These are phyloP conservation scores for Elegia similella DNA, from an alignment of 2,888 invertebrate species.

Conservation along the genomic window DNA sequence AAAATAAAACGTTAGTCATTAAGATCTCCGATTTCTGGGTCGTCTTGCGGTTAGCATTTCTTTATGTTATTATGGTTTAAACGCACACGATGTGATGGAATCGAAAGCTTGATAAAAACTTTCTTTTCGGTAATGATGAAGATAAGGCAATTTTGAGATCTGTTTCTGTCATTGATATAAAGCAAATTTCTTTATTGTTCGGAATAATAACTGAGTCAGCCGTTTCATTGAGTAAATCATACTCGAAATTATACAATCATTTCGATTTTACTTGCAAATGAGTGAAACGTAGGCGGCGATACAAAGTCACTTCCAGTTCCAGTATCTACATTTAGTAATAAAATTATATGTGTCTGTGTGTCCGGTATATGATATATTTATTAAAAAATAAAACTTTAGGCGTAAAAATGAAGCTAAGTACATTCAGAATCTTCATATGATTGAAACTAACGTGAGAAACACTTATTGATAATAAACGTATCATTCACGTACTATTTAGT, in stretches of 20 bases:
- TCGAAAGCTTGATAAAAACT: slow-evolving; percentile 15
- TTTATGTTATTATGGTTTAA: slow-evolving; percentile 2
- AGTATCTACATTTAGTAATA: not conserved
- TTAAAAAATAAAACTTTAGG: not conserved
- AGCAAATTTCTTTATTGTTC: not conserved
- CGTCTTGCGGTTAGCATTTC: slow-evolving; percentile 11
- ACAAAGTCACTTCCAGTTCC: not conserved
- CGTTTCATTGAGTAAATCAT: not conserved
- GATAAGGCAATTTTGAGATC: not conserved
- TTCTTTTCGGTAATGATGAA: slow-evolving; percentile 14
- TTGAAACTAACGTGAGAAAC: no score
- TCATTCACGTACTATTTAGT: no score
- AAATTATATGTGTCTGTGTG: not conserved
- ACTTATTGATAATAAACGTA: no score
- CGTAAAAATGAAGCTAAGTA: no score
- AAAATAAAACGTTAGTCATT: slow-evolving; percentile 13
- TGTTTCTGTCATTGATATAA: slow-evolving; percentile 12
- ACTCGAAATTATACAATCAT: not conserved
- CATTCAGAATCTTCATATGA: no score
- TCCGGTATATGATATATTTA: not conserved
- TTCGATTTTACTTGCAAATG: slow-evolving; percentile 7
- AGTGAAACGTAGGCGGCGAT: slow-evolving; percentile 5
- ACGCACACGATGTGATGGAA: slow-evolving; percentile 8
- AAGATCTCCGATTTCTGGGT: slow-evolving; percentile 7
- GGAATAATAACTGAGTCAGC: not conserved